Evolutionary conservation across 1,140 invertebrate species (phyloP).

Genomic region (Drosophila mayri): DNA sequence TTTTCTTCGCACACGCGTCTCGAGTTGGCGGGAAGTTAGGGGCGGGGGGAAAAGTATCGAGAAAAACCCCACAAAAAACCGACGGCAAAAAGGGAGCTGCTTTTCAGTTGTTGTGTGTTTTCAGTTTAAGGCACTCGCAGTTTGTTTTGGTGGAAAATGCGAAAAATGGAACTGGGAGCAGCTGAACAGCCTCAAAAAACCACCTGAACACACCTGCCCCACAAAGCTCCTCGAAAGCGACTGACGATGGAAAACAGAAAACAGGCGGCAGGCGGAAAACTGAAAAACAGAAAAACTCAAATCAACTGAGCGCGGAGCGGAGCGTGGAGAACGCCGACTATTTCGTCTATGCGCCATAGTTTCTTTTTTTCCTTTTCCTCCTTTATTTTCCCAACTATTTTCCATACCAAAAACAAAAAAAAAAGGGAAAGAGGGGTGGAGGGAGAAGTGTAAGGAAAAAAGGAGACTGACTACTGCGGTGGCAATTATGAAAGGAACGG

Average conservation of each 20-base stretch:
- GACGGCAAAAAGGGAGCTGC: constrained; percentile 18
- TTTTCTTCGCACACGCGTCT: constrained; percentile 45
- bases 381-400: constrained; percentile 35
- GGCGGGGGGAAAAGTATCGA: constrained; percentile 11
- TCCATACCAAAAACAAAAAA: constrained; percentile 52
- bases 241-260: constrained; percentile 70
- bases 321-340: constrained; percentile 54
- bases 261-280: constrained; percentile 38
- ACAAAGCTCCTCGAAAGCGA: constrained; percentile 84
- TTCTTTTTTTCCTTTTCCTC: constrained; percentile 39
- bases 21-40: background rate
- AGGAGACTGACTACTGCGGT: constrained; percentile 65
- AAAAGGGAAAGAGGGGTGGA: background rate
- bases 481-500: constrained; percentile 63
- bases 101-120: constrained; percentile 11
- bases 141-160: constrained; percentile 28
- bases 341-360: constrained; percentile 70
- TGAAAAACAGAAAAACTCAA: constrained; percentile 46
- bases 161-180: constrained; percentile 29
- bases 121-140: constrained; percentile 45
- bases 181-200: constrained; percentile 40
- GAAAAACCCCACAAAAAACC: constrained; percentile 42
- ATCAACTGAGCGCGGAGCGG: constrained; percentile 27
- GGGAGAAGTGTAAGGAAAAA: constrained; percentile 45
- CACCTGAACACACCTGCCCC: constrained; percentile 80